Percentiles rank a stretch among this genome's conserved stretches.
These are phyloP conservation scores for Hydrochoerus hydrochaeris DNA, from an alignment of 2,113 vertebrate genomes.

Conservation along the genomic window DNA sequence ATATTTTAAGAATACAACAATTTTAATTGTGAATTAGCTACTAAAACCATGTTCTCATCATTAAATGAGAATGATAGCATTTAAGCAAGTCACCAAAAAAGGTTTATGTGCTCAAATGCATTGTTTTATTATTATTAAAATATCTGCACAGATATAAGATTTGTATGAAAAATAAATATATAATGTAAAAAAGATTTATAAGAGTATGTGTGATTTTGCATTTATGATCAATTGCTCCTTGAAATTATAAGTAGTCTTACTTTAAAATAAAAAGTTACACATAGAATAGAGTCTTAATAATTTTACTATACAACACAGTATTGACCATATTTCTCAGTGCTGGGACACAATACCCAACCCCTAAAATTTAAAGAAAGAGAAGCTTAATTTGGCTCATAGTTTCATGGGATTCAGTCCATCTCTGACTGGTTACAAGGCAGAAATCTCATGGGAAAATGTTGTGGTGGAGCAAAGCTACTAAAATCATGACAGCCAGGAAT, in stretches of 20 bases:
- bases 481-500: background rate
- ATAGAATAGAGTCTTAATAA: background rate
- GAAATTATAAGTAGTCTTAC: background rate
- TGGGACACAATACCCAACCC: background rate
- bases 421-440: background rate
- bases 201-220: background rate
- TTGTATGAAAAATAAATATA: background rate
- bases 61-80: background rate
- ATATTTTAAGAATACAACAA: background rate
- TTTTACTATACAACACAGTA: background rate
- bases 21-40: background rate
- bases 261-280: slow-evolving; percentile 10
- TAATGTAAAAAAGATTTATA: background rate
- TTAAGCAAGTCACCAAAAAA: background rate
- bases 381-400: background rate
- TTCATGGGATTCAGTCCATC: too few relatives aligned
- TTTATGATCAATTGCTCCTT: background rate
- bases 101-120: background rate
- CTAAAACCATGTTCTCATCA: background rate
- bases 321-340: background rate
- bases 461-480: background rate
- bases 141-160: background rate
- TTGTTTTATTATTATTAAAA: slow-evolving; percentile 17
- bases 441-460: background rate
- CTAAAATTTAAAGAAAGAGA: background rate